Evolutionary conservation across 2,113 vertebrate genomes (phyloP), one percentile per base, ranked within the genome.

Genomic region (Pomatorhinus ruficollis): DNA sequence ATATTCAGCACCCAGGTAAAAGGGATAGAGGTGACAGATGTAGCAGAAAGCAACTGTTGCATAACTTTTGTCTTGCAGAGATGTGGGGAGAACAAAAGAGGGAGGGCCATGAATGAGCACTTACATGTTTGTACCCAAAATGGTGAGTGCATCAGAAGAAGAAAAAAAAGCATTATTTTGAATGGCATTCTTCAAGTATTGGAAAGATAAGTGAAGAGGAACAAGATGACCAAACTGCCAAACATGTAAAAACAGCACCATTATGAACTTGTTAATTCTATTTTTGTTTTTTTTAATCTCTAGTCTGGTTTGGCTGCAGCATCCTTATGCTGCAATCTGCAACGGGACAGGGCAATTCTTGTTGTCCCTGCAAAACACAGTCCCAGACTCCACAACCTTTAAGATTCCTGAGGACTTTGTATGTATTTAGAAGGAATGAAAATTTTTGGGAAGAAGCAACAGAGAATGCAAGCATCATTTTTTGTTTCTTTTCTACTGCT

Each of bases 391-490:
- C 30, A 86, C 13, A 79, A 5, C 1, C 39, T 81, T 66, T 31
- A 56, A 8, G 20, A 23, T 24, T 84, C 27, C n/a, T 82, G 24
- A 66, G 42, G 25, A 44, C 22, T 89, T 86, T 57, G 15, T 23
- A 25, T 27, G 21, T 12, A 37, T 47, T 40, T 66, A 52, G 21
- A 76, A 80, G 21, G 1, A 64, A 65, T 31, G 16, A 39, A 81
- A 35, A 8, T 10, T 70, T 64, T 11, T 9, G 12, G 11, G 13
- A 49, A 92, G 24, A 39, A 59, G 7, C 12, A 12, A 30, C 8
- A 37, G 25, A 80, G 5, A 68, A 74, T 2, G 6, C 7, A 44
- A 64, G 1, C 15, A 35, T 16, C 0, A 1, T 61, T n/a, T 88
- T 88, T 82, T 47, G 11, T 44, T 78, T 72, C 19, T 64, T 52